phyloP scores from a whole-genome alignment of 23 tunicate species.

The Pegea sp. region DNA sequence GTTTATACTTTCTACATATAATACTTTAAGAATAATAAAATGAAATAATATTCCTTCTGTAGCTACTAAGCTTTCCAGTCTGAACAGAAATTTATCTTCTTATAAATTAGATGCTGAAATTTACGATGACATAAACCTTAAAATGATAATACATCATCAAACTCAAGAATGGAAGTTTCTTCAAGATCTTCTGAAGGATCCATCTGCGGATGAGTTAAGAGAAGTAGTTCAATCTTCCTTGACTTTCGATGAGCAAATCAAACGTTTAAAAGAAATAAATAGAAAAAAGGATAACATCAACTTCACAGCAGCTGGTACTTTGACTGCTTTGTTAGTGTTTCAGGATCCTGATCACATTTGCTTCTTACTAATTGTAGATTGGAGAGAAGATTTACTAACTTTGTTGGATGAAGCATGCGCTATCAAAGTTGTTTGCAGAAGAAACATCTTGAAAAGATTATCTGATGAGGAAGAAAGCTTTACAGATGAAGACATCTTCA shows the following conservation, averaged over 20 bases:
- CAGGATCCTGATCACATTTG: background rate
- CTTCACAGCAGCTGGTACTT: constrained; percentile 1
- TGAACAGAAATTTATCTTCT: too few species aligned
- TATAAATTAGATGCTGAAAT: constrained; percentile 6
- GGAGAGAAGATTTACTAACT: constrained; percentile 31
- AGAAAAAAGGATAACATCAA: constrained; percentile 16
- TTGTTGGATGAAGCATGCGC: constrained; percentile 80
- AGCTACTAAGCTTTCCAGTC: too few species aligned
- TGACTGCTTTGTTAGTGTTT: too few species aligned
- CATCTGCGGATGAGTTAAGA: constrained; percentile 43
- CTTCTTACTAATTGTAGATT: background rate
- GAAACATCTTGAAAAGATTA: constrained; percentile 22
- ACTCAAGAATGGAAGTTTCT: constrained; percentile 40
- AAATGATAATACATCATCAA: constrained; percentile 10
- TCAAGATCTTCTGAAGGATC: constrained; percentile 24
- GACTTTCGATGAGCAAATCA: constrained; percentile 49
- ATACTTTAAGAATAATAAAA: too few species aligned
- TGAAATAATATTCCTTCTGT: too few species aligned
- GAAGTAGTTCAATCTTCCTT: too few species aligned
- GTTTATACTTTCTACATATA: too few species aligned
- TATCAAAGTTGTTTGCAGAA: constrained; percentile 37
- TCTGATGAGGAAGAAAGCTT: constrained; percentile 19
- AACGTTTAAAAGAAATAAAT: constrained; percentile 60
- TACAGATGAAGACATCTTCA: constrained; percentile 24
- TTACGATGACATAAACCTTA: constrained; percentile 6